Base-by-base conservation (phyloP, 1,140 invertebrate species). In the Acromyrmex heyeri region DNA sequence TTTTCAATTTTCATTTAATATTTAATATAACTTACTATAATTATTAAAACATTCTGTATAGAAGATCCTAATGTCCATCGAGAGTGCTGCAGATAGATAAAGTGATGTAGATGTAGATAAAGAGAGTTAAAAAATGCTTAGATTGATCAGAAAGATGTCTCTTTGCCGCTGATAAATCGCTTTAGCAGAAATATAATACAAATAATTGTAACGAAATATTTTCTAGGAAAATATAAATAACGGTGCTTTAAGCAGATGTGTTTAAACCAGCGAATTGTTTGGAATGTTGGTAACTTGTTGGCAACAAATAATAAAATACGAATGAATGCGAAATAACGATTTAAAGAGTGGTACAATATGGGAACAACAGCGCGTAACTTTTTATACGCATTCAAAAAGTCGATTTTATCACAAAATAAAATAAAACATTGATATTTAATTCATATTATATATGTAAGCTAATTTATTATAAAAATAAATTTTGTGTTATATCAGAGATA, bases 171-270 rank as follows among this genome's bases (percentile, higher is more conserved):
- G 38, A 62, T 14, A 18, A 30, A 83, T 61, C 27, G 24, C n/a
- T 83, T 61, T 50, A 61, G 14, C 18, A 14, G 27, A 62, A 75
- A 50, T 5, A 10, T 18, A 83, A 83, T 5, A 10, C 24, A 83
- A 83, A 75, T 62, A 83, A 83, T 75, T 50, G 55, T 50, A 48
- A 83, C 27, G n/a, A 72, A 82, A 82, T 61, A 59, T 48, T 38
- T 10, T 70, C 1, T 21, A 61, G 38, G 3, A 57, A 57, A 70
- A 14, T 18, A 34, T 7, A 21, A 82, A 30, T n/a, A 44, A 44
- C 10, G 12, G 34, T n/a, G n/a, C 12, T n/a, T 38, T 50, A 61
- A 48, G 24, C 14, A 73, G 38, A 21, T 34, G 7, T 61, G 24
- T 21, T 61, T 16, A 30, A 50, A n/a, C 12, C 1, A 21, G 55